These are phyloP conservation scores for Dynastes grantii DNA, from an alignment of 2,888 invertebrate genomes.

Conservation along the genomic window DNA sequence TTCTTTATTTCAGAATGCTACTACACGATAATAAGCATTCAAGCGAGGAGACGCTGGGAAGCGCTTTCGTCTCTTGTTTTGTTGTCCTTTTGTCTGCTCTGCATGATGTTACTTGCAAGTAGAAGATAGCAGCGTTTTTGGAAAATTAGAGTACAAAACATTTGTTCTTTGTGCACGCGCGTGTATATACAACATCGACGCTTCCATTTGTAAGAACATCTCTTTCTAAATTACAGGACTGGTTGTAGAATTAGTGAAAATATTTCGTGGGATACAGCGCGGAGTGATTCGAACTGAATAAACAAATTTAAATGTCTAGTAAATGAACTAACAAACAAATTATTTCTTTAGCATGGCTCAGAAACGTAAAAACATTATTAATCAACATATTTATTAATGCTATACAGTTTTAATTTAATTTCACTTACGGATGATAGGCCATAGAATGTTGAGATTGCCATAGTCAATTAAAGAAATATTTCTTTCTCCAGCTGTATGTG, in stretches of 20 bases:
- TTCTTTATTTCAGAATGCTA: slow-evolving; percentile 17
- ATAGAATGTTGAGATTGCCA: too few relatives aligned
- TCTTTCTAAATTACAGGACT: not conserved
- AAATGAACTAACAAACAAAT: too few relatives aligned
- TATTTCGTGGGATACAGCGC: not conserved
- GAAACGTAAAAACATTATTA: too few relatives aligned
- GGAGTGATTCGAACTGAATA: too few relatives aligned
- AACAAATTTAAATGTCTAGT: too few relatives aligned
- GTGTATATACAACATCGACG: not conserved
- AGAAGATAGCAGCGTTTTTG: not conserved
- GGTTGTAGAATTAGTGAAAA: not conserved
- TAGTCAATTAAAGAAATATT: too few relatives aligned
- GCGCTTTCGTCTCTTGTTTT: not conserved
- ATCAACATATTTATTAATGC: too few relatives aligned
- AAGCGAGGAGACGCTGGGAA: slow-evolving; percentile 1
- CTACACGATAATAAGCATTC: slow-evolving; percentile 17
- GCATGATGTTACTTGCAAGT: not conserved
- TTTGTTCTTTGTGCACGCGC: not conserved
- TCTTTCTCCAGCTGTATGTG: too few relatives aligned
- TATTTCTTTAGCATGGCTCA: too few relatives aligned
- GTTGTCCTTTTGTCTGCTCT: not conserved
- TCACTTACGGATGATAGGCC: too few relatives aligned
- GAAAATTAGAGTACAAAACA: slow-evolving; percentile 6
- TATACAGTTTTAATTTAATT: too few relatives aligned
- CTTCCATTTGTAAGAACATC: not conserved